Conservation (phyloP, 2,888 invertebrate species). For the Campopleginae sp. region DNA sequence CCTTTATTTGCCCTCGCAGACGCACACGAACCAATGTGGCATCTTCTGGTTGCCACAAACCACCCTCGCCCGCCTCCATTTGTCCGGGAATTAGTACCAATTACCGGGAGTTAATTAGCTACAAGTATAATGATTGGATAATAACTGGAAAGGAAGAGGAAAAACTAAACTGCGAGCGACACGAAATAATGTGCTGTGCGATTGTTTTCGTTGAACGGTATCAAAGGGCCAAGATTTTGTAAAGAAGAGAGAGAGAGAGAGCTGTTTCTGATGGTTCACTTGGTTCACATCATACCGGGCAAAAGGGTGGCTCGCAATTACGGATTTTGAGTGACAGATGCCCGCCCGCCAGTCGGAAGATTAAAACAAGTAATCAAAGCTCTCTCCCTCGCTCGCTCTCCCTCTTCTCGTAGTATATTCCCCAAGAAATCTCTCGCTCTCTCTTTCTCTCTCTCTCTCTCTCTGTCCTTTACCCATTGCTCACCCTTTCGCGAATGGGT, state of each 20-base stretch:
- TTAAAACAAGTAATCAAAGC: slow-evolving; percentile 85
- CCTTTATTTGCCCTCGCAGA: neutral
- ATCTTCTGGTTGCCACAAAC: neutral
- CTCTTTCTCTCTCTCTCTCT: neutral
- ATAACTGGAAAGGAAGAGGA: slow-evolving; percentile 38
- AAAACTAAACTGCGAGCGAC: slow-evolving; percentile 47
- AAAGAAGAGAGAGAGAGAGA: slow-evolving; percentile 18
- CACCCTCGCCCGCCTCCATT: neutral
- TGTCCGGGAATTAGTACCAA: neutral
- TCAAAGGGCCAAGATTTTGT: slow-evolving; percentile 41
- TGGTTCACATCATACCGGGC: slow-evolving; percentile 55
- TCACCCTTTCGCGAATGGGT: slow-evolving; percentile 77
- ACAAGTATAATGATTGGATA: slow-evolving; percentile 35
- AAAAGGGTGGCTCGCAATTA: slow-evolving; percentile 81
- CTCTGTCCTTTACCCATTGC: slow-evolving; percentile 38
- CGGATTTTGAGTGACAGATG: slow-evolving; percentile 84
- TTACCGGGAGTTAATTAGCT: neutral
- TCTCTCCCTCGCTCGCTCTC: slow-evolving; percentile 38
- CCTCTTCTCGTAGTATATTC: slow-evolving; percentile 72
- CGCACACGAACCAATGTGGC: neutral
- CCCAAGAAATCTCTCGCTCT: slow-evolving; percentile 38
- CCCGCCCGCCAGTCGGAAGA: slow-evolving; percentile 84
- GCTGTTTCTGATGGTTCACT: slow-evolving; percentile 22
- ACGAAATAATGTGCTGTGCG: slow-evolving; percentile 42
- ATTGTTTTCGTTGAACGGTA: slow-evolving; percentile 47